These are phyloP conservation scores for Gadopsis marmoratus DNA, from an alignment of 2,797 vertebrate genomes.

Conservation along the genomic window DNA sequence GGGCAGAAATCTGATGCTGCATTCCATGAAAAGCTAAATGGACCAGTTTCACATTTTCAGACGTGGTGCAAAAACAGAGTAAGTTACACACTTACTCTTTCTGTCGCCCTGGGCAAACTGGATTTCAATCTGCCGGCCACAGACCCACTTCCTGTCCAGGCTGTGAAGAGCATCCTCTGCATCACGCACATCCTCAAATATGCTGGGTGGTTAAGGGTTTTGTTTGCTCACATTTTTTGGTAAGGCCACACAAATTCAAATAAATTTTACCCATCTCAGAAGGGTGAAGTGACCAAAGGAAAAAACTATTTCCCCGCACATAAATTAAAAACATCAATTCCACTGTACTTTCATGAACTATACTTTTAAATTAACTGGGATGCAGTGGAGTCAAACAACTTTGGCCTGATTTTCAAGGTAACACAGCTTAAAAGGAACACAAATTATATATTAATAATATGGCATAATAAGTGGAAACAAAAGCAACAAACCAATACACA, in stretches of 20 bases:
- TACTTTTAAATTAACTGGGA: not conserved
- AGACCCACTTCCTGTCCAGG: constrained; percentile 98
- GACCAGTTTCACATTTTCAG: too few species aligned
- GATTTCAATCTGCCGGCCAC: constrained; percentile 98
- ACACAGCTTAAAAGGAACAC: not conserved
- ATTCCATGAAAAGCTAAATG: not conserved
- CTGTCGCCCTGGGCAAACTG: constrained; percentile 98
- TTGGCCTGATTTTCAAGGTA: constrained; percentile 13
- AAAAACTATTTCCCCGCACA: not conserved
- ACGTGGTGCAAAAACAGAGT: not conserved
- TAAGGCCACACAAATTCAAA: constrained; percentile 52
- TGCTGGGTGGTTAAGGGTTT: constrained; percentile 94
- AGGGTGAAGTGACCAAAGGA: not conserved
- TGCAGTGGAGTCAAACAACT: not conserved
- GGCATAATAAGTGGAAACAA: constrained; percentile 2
- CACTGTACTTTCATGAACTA: not conserved
- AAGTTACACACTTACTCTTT: constrained; percentile 89
- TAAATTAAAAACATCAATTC: not conserved
- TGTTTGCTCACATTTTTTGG: constrained; percentile 41
- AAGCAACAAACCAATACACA: constrained; percentile 31
- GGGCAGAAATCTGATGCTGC: not conserved
- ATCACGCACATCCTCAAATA: constrained; percentile 97
- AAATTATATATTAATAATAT: not conserved
- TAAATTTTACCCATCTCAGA: not conserved
- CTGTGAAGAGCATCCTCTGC: constrained; percentile 98